A percentile compares a stretch with the other conserved stretches of the same genome.
These are phyloP conservation scores for Limonius californicus DNA, from an alignment of 1,140 invertebrate species.

Conservation along the genomic window DNA sequence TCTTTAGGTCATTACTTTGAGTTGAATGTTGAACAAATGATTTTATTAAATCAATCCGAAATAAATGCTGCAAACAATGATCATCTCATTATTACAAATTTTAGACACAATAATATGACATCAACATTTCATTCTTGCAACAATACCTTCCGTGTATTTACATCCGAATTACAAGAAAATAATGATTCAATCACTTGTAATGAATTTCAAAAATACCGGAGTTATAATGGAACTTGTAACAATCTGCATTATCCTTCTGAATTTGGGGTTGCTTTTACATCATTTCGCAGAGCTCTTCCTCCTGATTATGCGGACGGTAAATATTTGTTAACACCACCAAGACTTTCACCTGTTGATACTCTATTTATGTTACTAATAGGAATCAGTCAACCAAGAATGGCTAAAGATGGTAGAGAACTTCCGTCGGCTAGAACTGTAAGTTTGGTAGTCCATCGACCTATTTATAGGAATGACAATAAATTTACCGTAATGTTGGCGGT, in stretches of 20 bases:
- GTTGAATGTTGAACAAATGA: no score
- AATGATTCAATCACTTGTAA: constrained; percentile 17
- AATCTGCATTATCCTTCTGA: constrained; percentile 60
- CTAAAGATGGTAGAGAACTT: constrained; percentile 52
- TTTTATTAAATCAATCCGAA: no score
- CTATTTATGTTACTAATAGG: constrained; percentile 46
- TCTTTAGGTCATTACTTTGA: no score
- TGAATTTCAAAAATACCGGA: constrained; percentile 56
- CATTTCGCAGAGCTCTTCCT: constrained; percentile 68
- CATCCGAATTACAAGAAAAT: not conserved
- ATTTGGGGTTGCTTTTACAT: constrained; percentile 70
- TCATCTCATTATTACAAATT: no score
- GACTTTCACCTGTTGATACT: not conserved
- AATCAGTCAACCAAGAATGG: constrained; percentile 62
- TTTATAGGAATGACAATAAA: constrained; percentile 64
- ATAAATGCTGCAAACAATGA: no score
- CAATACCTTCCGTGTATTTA: no score
- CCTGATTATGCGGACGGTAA: constrained; percentile 76
- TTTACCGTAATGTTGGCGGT: constrained; percentile 80
- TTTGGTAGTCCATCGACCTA: constrained; percentile 65
- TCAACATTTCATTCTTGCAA: no score
- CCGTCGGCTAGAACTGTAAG: constrained; percentile 74
- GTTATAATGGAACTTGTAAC: constrained; percentile 77
- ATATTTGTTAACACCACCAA: no score
- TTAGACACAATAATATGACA: no score